Conservation (phyloP, 1,140 invertebrate species). For the Dendroctonus valens region DNA sequence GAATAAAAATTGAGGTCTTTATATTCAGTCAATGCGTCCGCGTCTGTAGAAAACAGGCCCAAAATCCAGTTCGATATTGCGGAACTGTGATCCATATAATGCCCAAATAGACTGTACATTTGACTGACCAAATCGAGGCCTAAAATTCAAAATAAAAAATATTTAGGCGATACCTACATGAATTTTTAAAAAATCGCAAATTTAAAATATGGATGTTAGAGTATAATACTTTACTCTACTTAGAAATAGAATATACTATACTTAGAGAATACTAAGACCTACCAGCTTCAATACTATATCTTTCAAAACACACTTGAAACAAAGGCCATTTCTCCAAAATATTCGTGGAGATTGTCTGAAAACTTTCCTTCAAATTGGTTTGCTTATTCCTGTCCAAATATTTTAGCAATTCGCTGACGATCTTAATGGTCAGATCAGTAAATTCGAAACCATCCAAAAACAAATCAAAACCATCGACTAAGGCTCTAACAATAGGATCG, state of each 20-base stretch:
- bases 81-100: neutral
- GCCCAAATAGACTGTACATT: constrained; percentile 12
- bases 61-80: constrained; percentile 10
- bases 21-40: constrained; percentile 1
- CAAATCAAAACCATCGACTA: constrained; percentile 32
- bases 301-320: constrained; percentile 22
- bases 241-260: neutral
- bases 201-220: neutral
- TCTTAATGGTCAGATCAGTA: constrained; percentile 6
- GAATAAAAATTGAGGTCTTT: constrained; percentile 11
- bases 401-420: constrained; percentile 4
- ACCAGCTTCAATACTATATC: constrained; percentile 13
- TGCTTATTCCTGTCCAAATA: constrained; percentile 14
- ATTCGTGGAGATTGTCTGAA: constrained; percentile 1
- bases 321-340: constrained; percentile 23
- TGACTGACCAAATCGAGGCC: constrained; percentile 25
- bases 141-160: neutral
- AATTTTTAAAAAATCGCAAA: too few relatives aligned
- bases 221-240: neutral
- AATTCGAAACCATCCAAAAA: constrained; percentile 22
- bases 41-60: constrained; percentile 9
- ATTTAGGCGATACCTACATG: too few relatives aligned
- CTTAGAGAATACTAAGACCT: neutral
- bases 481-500: constrained; percentile 22
- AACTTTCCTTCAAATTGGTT: constrained; percentile 4